A percentile compares a stretch with the other conserved stretches of the same genome.
These are phyloP conservation scores for Ia io DNA, from an alignment of 2,113 vertebrate species.

Conservation along the genomic window DNA sequence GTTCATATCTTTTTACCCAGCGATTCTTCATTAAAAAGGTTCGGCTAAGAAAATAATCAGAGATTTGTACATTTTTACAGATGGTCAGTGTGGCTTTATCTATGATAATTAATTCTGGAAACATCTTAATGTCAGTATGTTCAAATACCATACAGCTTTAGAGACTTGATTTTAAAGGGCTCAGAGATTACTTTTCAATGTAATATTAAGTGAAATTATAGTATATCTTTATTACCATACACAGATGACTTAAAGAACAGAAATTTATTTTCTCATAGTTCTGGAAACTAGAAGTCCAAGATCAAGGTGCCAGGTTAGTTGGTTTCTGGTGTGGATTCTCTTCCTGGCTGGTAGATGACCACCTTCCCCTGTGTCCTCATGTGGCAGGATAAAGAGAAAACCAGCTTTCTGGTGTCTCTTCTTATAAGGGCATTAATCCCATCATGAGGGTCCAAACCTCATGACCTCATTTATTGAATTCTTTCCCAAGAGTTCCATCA, in stretches of 20 bases:
- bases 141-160: not conserved
- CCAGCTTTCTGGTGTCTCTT: not conserved
- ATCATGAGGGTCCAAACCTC: not conserved
- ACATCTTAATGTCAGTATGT: not conserved
- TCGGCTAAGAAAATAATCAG: not conserved
- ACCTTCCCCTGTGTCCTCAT: too few relatives aligned
- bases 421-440: not conserved
- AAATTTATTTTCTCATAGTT: too few relatives aligned
- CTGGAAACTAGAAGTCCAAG: too few relatives aligned
- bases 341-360: too few relatives aligned
- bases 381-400: too few relatives aligned
- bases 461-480: not conserved
- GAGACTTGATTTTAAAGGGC: not conserved
- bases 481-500: not conserved
- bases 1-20: not conserved
- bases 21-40: not conserved
- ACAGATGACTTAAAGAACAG: too few relatives aligned
- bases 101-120: slow-evolving; percentile 12
- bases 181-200: not conserved
- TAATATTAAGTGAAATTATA: not conserved
- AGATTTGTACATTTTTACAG: not conserved
- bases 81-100: not conserved
- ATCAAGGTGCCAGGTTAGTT: too few relatives aligned
- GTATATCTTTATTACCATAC: not conserved
- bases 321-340: too few relatives aligned